These are phyloP conservation scores for Brachyptera putata DNA, from an alignment of 2,888 invertebrate genomes.

Conservation along the genomic window DNA sequence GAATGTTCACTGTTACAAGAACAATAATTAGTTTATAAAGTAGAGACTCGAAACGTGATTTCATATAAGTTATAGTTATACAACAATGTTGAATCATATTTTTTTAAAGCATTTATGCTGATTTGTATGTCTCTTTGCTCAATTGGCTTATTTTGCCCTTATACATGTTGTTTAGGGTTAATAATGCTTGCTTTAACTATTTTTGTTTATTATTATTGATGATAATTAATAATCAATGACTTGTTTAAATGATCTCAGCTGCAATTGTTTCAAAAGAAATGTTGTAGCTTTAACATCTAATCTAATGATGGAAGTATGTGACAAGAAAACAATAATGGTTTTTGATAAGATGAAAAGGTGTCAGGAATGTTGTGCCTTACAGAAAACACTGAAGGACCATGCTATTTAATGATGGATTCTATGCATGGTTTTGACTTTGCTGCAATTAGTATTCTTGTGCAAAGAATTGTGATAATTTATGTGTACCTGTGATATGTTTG, in stretches of 20 bases:
- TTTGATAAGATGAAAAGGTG: no score
- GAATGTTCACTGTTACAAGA: no score
- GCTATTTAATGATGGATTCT: no score
- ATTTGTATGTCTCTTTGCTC: neutral
- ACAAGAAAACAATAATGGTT: no score
- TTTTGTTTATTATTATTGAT: neutral
- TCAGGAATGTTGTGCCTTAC: no score
- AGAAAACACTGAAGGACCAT: no score
- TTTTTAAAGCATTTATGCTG: neutral
- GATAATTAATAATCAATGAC: neutral
- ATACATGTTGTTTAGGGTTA: neutral
- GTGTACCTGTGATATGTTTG: slow-evolving; percentile 25
- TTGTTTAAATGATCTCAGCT: slow-evolving; percentile 12
- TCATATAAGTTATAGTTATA: neutral
- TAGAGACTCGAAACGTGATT: no score
- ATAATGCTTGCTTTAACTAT: no score
- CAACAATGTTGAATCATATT: neutral
- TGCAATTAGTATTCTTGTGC: no score
- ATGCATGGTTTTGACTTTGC: no score
- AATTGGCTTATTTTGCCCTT: neutral
- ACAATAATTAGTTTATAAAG: no score
- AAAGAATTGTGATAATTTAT: slow-evolving; percentile 12
- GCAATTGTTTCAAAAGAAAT: slow-evolving; percentile 14
- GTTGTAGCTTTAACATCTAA: neutral
- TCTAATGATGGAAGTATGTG: no score